Evolutionary conservation across 2,888 invertebrate species (phyloP), one percentile per base, ranked within the genome.

Genomic region (Herminia tarsipennalis): DNA sequence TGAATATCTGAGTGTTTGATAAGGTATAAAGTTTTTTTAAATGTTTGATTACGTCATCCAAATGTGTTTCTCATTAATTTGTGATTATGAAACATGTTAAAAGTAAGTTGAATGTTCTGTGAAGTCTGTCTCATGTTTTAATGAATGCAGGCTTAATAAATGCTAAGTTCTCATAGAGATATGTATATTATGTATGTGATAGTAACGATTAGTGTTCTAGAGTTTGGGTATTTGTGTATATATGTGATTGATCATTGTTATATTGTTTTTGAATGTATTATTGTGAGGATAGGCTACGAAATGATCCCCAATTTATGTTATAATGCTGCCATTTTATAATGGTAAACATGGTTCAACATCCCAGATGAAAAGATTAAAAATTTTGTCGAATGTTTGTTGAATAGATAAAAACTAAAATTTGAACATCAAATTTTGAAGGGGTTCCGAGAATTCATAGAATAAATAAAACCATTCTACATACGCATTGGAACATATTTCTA

Each of bases 171-270:
- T 76, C 72, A 61, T 73, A 73, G 77, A 70, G 68, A 68, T 70
- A 62, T 59, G 47, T 62, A 59, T 49, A 58, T 55, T 66, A 73
- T 67, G 55, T 70, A 71, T 76, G 76, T 76, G 78, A 78, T 77
- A 78, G 68, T 78, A 76, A 74, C 68, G 64, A 66, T 58, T 70
- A 72, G 63, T 59, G 39, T 65, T 49, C 54, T 68, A 63, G 54
- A 49, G 41, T 65, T 64, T 61, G 44, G 55, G 44, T 67, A 66
- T 68, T 54, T 73, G 68, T 78, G 68, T 68, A 67, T 61, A 73
- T 64, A 50, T 42, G 57, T 43, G 51, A 66, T 55, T 58, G 55
- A 56, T 53, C 53, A 52, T 63, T 63, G 60, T 60, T 51, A 49
- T 32, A 40, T 49, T 51, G 47, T 58, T 58, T 59, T 54, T 49